Evolutionary conservation across 1,140 invertebrate species (phyloP).

Genomic region (Drosophila setifemur): DNA sequence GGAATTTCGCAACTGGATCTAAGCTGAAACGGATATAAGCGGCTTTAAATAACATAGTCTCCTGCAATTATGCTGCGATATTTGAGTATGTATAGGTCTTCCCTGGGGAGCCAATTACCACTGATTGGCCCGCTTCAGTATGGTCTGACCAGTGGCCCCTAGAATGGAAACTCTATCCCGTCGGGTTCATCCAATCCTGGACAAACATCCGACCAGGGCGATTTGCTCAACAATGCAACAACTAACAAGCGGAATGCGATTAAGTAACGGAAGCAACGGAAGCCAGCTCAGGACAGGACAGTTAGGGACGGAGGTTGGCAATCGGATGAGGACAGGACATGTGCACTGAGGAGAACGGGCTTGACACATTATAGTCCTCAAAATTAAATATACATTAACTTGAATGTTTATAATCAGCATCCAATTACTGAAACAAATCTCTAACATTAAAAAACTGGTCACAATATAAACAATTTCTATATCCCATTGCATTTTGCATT

Average conservation of each 20-base stretch:
- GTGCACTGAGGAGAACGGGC: too few species aligned
- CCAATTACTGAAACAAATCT: too few species aligned
- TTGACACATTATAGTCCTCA: too few species aligned
- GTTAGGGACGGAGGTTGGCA: neutral
- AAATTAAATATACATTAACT: too few species aligned
- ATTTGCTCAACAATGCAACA: slow-evolving; percentile 59
- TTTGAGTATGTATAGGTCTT: slow-evolving; percentile 1
- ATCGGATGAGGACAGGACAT: neutral
- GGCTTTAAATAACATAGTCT: slow-evolving; percentile 20
- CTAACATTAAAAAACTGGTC: too few species aligned
- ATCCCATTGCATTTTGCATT: too few species aligned
- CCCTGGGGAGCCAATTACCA: slow-evolving; percentile 36
- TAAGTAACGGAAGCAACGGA: slow-evolving; percentile 51
- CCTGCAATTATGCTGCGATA: slow-evolving; percentile 22
- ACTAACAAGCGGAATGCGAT: slow-evolving; percentile 61
- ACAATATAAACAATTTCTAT: too few species aligned
- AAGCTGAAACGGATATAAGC: neutral
- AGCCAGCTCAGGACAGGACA: slow-evolving; percentile 1
- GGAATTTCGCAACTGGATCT: slow-evolving; percentile 5
- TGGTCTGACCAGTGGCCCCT: neutral
- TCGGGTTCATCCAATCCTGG: slow-evolving; percentile 21
- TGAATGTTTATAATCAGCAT: too few species aligned
- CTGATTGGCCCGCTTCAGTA: slow-evolving; percentile 29
- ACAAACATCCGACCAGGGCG: slow-evolving; percentile 44
- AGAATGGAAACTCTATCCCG: slow-evolving; percentile 20